Percentiles rank a stretch among this genome's conserved stretches.
Conservation (phyloP, 1,140 invertebrate species). For the Drosophila nebulosa region DNA sequence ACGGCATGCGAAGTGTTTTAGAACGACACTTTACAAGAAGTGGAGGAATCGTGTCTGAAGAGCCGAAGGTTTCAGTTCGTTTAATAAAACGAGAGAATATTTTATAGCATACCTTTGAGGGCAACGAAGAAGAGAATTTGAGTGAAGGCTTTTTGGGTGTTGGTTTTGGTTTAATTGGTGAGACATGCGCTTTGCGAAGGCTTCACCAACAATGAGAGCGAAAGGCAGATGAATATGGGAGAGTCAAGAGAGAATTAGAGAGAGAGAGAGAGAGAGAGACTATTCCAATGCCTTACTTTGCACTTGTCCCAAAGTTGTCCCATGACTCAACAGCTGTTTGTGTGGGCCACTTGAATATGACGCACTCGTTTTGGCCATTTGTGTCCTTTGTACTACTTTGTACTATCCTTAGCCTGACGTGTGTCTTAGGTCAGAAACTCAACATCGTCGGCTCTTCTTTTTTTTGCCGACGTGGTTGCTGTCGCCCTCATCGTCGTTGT, state of each 20-base stretch:
- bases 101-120: slow-evolving; percentile 39
- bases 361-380: slow-evolving; percentile 26
- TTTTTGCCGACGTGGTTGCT: not conserved
- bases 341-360: slow-evolving; percentile 23
- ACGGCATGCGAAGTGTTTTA: slow-evolving; percentile 67
- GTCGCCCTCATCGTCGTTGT: not conserved
- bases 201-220: slow-evolving; percentile 48
- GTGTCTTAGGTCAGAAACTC: slow-evolving; percentile 75
- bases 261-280: not conserved
- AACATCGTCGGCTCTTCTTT: slow-evolving; percentile 18
- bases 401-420: slow-evolving; percentile 50
- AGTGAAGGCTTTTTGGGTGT: slow-evolving; percentile 37
- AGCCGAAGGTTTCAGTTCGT: not conserved
- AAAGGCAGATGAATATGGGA: too few species aligned
- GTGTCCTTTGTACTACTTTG: slow-evolving; percentile 19
- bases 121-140: not conserved
- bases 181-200: slow-evolving; percentile 29
- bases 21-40: slow-evolving; percentile 1
- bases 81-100: slow-evolving; percentile 32
- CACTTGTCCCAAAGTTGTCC: slow-evolving; percentile 35
- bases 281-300: slow-evolving; percentile 44
- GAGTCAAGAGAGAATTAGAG: slow-evolving; percentile 13
- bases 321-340: slow-evolving; percentile 48
- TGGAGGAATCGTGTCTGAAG: slow-evolving; percentile 15
- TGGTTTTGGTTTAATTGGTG: slow-evolving; percentile 24